These are phyloP conservation scores for Hirundo rustica DNA, from an alignment of 2,797 vertebrate species.

Conservation along the genomic window DNA sequence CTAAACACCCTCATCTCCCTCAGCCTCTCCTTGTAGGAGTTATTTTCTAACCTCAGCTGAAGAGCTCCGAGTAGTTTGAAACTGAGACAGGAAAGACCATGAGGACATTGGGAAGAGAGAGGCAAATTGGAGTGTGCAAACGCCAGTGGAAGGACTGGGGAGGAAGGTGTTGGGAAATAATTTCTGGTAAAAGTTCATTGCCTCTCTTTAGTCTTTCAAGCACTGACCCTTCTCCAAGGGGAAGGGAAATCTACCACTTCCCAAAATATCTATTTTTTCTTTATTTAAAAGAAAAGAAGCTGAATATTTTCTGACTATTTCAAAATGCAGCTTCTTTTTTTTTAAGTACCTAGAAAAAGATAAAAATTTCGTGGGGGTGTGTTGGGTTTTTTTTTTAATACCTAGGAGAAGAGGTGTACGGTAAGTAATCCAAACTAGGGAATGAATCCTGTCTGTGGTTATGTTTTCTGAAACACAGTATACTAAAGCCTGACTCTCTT, in stretches of 20 bases:
- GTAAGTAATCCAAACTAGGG: not conserved
- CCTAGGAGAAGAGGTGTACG: not conserved
- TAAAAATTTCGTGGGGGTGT: not conserved
- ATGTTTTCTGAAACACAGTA: not conserved
- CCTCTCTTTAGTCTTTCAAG: not conserved
- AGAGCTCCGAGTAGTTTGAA: not conserved
- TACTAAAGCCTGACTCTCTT: not conserved
- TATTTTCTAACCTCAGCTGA: not conserved
- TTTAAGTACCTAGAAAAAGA: not conserved
- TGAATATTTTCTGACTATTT: not conserved
- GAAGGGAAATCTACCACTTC: not conserved
- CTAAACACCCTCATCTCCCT: not conserved
- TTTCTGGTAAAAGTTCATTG: not conserved
- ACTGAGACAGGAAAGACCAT: not conserved
- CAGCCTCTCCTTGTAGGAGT: not conserved
- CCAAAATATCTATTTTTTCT: not conserved
- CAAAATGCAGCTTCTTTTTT: not conserved
- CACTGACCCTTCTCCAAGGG: not conserved
- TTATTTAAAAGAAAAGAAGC: not conserved
- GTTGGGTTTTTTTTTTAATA: not conserved
- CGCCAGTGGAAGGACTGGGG: fast-evolving
- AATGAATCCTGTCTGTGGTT: not conserved
- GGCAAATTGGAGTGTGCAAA: not conserved
- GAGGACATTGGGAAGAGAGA: not conserved
- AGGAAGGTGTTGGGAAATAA: not conserved